Percentiles rank a stretch among this genome's conserved stretches.
Conservation (phyloP, 2,113 vertebrate genomes). For the Oncorhynchus masou region DNA sequence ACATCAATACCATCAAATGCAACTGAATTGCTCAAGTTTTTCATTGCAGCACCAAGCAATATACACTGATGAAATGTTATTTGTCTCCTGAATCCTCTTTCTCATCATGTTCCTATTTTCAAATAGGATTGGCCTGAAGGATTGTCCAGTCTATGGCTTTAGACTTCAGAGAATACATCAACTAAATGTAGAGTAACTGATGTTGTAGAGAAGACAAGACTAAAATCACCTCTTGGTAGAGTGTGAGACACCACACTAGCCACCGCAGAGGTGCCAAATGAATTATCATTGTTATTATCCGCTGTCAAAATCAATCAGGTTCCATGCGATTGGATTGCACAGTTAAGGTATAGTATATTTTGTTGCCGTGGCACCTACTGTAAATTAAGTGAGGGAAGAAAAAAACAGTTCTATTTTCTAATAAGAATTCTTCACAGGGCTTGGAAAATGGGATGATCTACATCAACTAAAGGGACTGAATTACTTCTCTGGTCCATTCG, state of each 20-base stretch:
- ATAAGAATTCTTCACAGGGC: conserved; percentile 55
- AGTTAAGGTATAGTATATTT: conserved; percentile 56
- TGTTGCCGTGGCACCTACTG: conserved; percentile 55
- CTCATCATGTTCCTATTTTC: conserved; percentile 6
- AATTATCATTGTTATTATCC: conserved; percentile 63
- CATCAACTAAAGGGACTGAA: conserved; percentile 58
- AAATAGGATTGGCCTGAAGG: not conserved
- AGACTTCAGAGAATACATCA: conserved; percentile 5
- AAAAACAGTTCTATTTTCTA: conserved; percentile 68
- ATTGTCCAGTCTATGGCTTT: not conserved
- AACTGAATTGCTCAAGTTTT: not conserved
- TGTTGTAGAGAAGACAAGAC: not conserved
- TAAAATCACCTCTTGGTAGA: not conserved
- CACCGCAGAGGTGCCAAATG: conserved; percentile 15
- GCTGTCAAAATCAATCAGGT: conserved; percentile 61
- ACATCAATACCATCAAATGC: conserved; percentile 5
- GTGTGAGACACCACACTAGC: not conserved
- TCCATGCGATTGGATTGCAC: conserved; percentile 50
- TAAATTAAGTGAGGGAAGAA: conserved; percentile 58
- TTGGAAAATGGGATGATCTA: conserved; percentile 48
- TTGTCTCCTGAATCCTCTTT: not conserved
- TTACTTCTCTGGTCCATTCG: conserved; percentile 58
- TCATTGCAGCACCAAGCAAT: not conserved
- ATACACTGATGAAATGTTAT: not conserved
- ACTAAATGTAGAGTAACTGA: not conserved